Evolutionary conservation across 1,140 invertebrate species (phyloP).

Genomic region (Carcinoscorpius rotundicauda): DNA sequence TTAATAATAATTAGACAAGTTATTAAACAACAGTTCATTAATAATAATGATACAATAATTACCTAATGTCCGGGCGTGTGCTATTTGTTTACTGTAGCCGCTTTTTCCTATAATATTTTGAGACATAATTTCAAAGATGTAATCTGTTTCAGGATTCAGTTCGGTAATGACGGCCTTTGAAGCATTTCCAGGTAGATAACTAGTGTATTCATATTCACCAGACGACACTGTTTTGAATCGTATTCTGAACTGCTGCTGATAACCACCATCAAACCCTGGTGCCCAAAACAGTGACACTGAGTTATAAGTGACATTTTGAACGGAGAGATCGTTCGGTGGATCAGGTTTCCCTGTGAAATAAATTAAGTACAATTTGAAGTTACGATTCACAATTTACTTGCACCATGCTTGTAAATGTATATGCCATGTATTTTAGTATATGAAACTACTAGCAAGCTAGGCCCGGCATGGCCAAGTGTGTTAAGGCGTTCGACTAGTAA

Average conservation of each 20-base stretch:
- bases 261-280: slow-evolving; percentile 88
- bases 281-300: slow-evolving; percentile 74
- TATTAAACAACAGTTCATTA: too few relatives aligned
- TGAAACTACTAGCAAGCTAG: too few relatives aligned
- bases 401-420: too few relatives aligned
- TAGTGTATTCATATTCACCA: background rate
- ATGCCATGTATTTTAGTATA: too few relatives aligned
- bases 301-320: slow-evolving; percentile 78
- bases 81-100: slow-evolving; percentile 54
- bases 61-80: too few relatives aligned
- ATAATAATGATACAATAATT: too few relatives aligned
- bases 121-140: slow-evolving; percentile 77
- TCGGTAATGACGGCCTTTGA: slow-evolving; percentile 54
- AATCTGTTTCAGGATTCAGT: slow-evolving; percentile 69
- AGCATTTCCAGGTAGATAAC: slow-evolving; percentile 40
- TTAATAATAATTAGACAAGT: too few relatives aligned
- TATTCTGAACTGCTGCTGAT: slow-evolving; percentile 66
- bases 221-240: slow-evolving; percentile 38
- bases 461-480: too few relatives aligned
- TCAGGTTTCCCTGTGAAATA: slow-evolving; percentile 48
- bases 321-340: slow-evolving; percentile 55
- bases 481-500: too few relatives aligned
- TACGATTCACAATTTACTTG: too few relatives aligned
- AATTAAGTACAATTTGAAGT: background rate
- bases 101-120: slow-evolving; percentile 74